These are phyloP conservation scores for Pristionchus arcanus DNA, from an alignment of 2,888 invertebrate species.

Conservation along the genomic window DNA sequence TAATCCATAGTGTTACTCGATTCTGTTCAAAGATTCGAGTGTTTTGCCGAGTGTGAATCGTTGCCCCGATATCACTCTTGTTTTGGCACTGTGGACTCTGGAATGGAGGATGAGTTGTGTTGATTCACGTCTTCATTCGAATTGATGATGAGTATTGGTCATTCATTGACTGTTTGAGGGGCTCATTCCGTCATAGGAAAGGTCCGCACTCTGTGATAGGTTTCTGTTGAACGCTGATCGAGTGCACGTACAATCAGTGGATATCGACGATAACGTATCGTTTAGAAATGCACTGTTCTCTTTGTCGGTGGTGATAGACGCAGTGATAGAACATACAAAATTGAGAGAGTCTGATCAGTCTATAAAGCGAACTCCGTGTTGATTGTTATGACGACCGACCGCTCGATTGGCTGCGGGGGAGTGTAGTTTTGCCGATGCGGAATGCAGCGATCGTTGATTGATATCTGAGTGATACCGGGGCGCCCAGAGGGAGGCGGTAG, in stretches of 20 bases:
- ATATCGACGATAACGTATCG: too few species aligned
- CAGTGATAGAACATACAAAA: too few species aligned
- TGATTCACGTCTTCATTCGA: too few species aligned
- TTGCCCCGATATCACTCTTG: neutral
- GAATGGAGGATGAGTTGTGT: neutral
- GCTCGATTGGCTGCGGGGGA: neutral
- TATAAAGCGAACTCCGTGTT: neutral
- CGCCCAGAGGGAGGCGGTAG: neutral
- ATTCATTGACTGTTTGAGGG: too few species aligned
- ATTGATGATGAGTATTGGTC: neutral
- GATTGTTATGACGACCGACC: neutral
- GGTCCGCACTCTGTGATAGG: too few species aligned
- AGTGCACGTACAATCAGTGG: too few species aligned
- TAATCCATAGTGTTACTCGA: neutral
- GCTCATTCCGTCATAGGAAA: too few species aligned
- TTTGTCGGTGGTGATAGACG: too few species aligned
- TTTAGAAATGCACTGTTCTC: too few species aligned
- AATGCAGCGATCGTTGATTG: neutral
- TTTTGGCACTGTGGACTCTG: neutral
- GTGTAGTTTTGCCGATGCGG: neutral
- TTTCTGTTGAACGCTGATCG: too few species aligned
- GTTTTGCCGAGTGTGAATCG: neutral
- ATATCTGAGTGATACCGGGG: conserved; percentile 4
- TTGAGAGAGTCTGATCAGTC: neutral
- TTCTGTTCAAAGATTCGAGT: neutral